phyloP scores from a whole-genome alignment of 2,888 invertebrate genomes.

The Dicyrtomina minuta region DNA sequence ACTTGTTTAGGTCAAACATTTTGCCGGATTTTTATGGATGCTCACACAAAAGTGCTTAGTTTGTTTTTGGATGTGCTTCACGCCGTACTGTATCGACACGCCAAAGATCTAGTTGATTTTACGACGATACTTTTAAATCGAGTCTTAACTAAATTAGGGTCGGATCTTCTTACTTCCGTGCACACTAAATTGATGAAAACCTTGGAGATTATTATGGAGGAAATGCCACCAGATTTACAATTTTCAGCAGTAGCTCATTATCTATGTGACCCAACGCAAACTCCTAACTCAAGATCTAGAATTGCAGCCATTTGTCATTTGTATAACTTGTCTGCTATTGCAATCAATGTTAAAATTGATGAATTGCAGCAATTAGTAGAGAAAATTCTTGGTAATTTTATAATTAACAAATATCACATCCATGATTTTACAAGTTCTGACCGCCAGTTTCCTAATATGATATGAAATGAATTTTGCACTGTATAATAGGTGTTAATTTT shows the following conservation, averaged over 20 bases:
- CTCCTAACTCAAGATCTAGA: conserved; percentile 72
- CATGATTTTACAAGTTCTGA: too few relatives aligned
- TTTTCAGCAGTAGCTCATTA: conserved; percentile 68
- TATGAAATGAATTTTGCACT: background rate
- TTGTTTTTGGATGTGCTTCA: conserved; percentile 90
- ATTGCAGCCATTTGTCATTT: conserved; percentile 60
- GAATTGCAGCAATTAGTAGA: conserved; percentile 48
- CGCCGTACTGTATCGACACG: conserved; percentile 82
- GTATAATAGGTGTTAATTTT: background rate
- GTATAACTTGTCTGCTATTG: conserved; percentile 47
- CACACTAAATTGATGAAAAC: conserved; percentile 87
- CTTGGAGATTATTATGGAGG: conserved; percentile 72
- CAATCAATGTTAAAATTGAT: conserved; percentile 48
- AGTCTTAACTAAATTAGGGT: conserved; percentile 83
- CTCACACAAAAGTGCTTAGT: conserved; percentile 90
- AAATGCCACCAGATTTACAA: conserved; percentile 65
- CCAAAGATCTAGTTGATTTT: conserved; percentile 87
- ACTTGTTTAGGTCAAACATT: conserved; percentile 50
- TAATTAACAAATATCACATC: too few relatives aligned
- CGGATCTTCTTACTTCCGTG: conserved; percentile 87
- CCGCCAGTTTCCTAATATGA: too few relatives aligned
- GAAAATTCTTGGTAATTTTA: conserved; percentile 46
- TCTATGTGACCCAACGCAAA: conserved; percentile 87
- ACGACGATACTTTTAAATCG: conserved; percentile 85
- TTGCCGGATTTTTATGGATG: conserved; percentile 89